A percentile compares a stretch with the other conserved stretches of the same genome.
Evolutionary conservation across 1,140 invertebrate species (phyloP).

Genomic region (Dermatophagoides farinae): DNA sequence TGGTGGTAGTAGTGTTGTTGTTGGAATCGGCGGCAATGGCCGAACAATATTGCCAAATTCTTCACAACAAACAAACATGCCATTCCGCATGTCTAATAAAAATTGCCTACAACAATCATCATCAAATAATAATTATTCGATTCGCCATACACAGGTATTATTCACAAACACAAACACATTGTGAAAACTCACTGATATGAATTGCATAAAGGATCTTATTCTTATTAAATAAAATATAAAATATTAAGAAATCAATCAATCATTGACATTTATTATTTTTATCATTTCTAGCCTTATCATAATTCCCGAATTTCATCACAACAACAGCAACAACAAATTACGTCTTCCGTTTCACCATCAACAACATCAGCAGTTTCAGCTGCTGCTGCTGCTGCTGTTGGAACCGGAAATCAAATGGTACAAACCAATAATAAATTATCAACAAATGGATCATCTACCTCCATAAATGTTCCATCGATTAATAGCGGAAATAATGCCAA

Average conservation of each 20-base stretch:
- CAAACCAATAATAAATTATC: too few species aligned
- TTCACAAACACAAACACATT: background rate
- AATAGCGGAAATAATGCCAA: too few species aligned
- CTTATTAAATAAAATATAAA: background rate
- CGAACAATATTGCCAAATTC: too few species aligned
- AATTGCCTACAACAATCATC: too few species aligned
- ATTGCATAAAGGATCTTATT: background rate
- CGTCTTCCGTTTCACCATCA: background rate
- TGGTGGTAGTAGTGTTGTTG: background rate
- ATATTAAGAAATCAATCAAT: background rate
- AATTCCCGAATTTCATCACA: slow-evolving; percentile 7
- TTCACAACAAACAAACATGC: too few species aligned
- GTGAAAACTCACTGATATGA: background rate
- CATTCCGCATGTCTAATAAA: too few species aligned
- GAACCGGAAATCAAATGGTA: too few species aligned
- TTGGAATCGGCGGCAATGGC: background rate
- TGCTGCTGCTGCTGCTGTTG: background rate
- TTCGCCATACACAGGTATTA: slow-evolving; percentile 4
- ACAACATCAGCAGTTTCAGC: background rate
- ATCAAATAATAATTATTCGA: background rate
- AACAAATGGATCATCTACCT: too few species aligned
- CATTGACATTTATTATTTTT: background rate
- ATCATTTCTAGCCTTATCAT: background rate
- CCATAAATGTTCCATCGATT: too few species aligned
- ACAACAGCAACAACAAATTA: background rate